Evolutionary conservation across 2,888 invertebrate genomes (phyloP).

Genomic region (Sarcophaga variegata): DNA sequence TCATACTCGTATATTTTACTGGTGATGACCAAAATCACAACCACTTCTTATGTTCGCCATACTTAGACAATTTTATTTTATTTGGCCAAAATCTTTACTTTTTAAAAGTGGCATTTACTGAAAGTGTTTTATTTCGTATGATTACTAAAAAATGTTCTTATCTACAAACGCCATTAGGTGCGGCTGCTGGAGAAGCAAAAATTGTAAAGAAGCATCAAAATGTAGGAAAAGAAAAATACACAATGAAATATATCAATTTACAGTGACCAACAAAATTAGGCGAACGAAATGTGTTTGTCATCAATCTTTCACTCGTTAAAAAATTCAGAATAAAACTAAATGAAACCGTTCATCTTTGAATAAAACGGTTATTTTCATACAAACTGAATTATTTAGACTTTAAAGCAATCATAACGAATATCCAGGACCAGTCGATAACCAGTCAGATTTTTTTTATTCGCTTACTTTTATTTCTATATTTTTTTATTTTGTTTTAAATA

Average conservation of each 20-base stretch:
- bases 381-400: background rate
- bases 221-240: background rate
- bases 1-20: too few relatives aligned
- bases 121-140: conserved; percentile 25
- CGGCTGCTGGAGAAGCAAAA: conserved; percentile 35
- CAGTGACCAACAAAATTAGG: conserved; percentile 23
- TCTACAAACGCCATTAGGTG: conserved; percentile 77
- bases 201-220: background rate
- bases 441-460: background rate
- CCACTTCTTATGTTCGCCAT: too few relatives aligned
- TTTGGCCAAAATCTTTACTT: background rate
- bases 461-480: too few relatives aligned
- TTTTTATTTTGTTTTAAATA: background rate
- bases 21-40: too few relatives aligned
- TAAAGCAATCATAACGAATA: background rate
- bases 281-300: background rate
- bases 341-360: background rate
- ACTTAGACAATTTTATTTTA: background rate
- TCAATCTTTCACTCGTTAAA: background rate
- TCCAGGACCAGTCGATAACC: background rate
- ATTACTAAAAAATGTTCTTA: conserved; percentile 69
- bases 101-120: conserved; percentile 17
- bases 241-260: conserved; percentile 16
- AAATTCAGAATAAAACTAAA: background rate
- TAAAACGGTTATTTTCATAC: background rate